Conservation (phyloP, 2,888 invertebrate species). For the Trilocha varians region DNA sequence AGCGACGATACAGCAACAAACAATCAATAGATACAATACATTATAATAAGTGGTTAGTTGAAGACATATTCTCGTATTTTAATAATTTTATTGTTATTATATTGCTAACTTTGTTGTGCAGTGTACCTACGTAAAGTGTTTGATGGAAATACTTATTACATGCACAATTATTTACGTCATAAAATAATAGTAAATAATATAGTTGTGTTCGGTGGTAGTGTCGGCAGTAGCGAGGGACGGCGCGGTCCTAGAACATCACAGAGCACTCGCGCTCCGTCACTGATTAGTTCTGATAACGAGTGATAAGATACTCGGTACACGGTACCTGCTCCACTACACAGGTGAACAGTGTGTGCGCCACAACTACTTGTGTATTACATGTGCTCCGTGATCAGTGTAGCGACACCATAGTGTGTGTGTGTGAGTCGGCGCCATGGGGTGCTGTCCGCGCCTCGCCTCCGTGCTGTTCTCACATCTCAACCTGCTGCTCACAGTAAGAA, state of each 20-base stretch:
- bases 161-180: too few species aligned
- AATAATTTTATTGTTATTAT: too few species aligned
- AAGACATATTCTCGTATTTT: too few species aligned
- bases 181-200: too few species aligned
- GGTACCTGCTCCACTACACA: background rate
- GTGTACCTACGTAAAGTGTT: too few species aligned
- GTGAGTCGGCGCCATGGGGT: conserved; percentile 16
- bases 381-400: background rate
- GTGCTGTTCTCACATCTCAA: conserved; percentile 42
- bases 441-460: conserved; percentile 26
- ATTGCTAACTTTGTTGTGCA: too few species aligned
- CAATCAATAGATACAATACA: too few species aligned
- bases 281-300: background rate
- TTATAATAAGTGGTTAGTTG: too few species aligned
- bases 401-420: too few species aligned
- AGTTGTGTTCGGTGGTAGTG: too few species aligned
- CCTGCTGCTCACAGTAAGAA: conserved; percentile 44
- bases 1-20: too few species aligned
- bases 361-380: background rate
- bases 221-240: background rate
- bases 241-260: background rate
- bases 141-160: too few species aligned
- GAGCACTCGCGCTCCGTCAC: background rate
- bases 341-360: background rate
- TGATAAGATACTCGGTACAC: background rate